Conservation (phyloP, 2,888 invertebrate species). For the Ophraella communa region DNA sequence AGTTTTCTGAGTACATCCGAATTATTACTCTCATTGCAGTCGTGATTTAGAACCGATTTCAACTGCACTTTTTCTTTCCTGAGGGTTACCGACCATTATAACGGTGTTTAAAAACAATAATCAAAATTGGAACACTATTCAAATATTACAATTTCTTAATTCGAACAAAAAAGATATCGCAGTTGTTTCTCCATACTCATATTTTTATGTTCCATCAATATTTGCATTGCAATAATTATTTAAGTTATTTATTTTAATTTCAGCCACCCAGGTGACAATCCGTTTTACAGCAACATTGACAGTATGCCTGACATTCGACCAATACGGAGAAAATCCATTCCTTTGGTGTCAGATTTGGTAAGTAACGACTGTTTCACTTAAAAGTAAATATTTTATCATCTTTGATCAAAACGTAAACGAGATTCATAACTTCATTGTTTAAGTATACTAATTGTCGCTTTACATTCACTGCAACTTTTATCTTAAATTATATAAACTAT, state of each 20-base stretch:
- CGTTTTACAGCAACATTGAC: conserved; percentile 99
- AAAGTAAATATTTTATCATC: conserved; percentile 16
- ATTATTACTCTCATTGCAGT: too few species aligned
- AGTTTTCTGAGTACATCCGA: too few species aligned
- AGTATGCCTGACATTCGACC: conserved; percentile 99
- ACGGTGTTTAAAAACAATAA: too few species aligned
- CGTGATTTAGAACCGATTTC: too few species aligned
- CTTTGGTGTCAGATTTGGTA: conserved; percentile 98
- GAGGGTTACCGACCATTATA: too few species aligned
- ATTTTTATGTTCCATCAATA: too few species aligned
- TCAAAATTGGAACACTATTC: too few species aligned
- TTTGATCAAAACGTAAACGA: background rate
- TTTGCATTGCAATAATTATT: background rate
- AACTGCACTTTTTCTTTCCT: too few species aligned
- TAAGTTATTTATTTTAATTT: conserved; percentile 46
- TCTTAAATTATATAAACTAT: too few species aligned
- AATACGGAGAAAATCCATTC: conserved; percentile 90
- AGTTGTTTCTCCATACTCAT: too few species aligned
- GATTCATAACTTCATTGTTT: background rate
- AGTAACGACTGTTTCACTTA: conserved; percentile 60
- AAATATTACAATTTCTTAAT: too few species aligned
- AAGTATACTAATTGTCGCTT: conserved; percentile 2
- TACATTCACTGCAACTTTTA: background rate
- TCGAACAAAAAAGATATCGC: too few species aligned
- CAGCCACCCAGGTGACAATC: conserved; percentile 93